These are phyloP conservation scores for Zaprionus capensis DNA, from an alignment of 1,140 invertebrate species.

Conservation along the genomic window DNA sequence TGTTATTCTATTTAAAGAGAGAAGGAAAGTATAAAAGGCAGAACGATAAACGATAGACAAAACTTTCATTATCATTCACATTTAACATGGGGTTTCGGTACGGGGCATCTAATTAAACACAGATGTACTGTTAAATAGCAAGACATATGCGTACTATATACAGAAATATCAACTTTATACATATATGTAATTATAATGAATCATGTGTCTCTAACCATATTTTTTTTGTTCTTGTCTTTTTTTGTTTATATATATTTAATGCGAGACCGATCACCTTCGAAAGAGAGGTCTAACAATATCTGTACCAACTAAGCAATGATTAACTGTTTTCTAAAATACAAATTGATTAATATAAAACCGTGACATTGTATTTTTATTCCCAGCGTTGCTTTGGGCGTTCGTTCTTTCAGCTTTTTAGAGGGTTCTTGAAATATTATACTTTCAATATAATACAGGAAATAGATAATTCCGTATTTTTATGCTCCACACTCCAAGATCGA, in stretches of 20 bases:
- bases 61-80: constrained; percentile 31
- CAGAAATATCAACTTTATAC: constrained; percentile 29
- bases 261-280: constrained; percentile 17
- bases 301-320: constrained; percentile 55
- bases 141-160: constrained; percentile 31
- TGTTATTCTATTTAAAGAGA: constrained; percentile 16
- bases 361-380: background rate
- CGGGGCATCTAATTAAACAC: constrained; percentile 17
- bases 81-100: constrained; percentile 37
- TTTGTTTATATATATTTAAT: constrained; percentile 21
- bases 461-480: no score
- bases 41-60: constrained; percentile 16
- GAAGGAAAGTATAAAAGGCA: background rate
- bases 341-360: constrained; percentile 33
- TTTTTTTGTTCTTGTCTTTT: constrained; percentile 39
- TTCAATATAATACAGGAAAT: no score
- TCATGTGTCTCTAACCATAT: constrained; percentile 35
- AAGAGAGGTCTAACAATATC: constrained; percentile 34
- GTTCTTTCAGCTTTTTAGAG: background rate
- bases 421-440: background rate
- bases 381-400: background rate
- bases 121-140: constrained; percentile 35
- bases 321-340: constrained; percentile 74
- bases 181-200: constrained; percentile 18
- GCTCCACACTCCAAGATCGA: no score